Conservation (phyloP, 2,888 invertebrate species). For the Nemurella pictetii region DNA sequence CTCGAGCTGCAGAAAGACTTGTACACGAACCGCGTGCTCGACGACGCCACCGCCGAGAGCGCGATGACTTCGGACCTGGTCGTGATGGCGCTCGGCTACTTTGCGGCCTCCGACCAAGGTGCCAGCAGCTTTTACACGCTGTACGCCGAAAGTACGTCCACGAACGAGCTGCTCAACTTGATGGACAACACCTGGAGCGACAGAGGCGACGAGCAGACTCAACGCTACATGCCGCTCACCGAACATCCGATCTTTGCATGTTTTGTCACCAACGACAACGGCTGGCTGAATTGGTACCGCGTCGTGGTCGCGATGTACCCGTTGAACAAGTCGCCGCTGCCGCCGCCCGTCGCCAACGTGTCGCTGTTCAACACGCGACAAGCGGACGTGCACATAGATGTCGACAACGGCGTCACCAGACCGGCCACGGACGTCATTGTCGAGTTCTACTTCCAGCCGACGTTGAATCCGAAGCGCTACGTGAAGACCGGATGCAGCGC, state of each 20-base stretch:
- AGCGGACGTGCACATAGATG: neutral
- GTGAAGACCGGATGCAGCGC: neutral
- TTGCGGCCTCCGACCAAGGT: no score
- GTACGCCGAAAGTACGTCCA: neutral
- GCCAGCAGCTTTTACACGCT: neutral
- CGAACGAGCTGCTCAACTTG: neutral
- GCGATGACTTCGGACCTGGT: neutral
- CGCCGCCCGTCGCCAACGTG: neutral
- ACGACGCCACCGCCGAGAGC: neutral
- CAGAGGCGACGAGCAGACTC: neutral
- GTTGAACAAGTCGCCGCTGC: neutral
- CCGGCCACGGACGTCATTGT: neutral
- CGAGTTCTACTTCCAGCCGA: neutral
- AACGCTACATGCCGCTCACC: neutral
- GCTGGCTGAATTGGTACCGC: neutral
- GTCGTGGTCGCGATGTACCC: neutral
- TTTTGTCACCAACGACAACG: neutral
- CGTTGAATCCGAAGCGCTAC: neutral
- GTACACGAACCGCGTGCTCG: neutral
- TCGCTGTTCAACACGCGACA: neutral
- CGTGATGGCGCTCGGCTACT: no score
- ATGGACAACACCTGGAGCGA: neutral
- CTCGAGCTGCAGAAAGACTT: neutral
- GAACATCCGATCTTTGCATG: neutral
- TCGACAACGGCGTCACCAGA: neutral